Evolutionary conservation across 2,113 vertebrate species (phyloP).

Genomic region (Oncorhynchus mykiss): DNA sequence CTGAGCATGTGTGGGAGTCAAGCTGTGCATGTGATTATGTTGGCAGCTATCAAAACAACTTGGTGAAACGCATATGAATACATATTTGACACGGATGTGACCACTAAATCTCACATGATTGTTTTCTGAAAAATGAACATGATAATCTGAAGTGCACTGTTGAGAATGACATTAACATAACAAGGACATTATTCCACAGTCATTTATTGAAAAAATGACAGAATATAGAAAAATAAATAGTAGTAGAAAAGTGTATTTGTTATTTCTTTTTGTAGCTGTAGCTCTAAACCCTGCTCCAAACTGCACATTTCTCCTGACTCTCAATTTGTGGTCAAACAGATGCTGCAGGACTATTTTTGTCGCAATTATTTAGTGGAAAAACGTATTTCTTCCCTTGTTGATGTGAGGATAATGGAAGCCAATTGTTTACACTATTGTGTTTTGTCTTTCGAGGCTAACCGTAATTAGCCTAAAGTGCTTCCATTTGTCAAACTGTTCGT

Average conservation of each 20-base stretch:
- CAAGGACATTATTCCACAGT: background rate
- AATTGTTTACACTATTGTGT: background rate
- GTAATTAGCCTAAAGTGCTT: constrained; percentile 41
- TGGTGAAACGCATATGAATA: constrained; percentile 43
- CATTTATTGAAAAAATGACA: background rate
- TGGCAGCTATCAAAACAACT: constrained; percentile 35
- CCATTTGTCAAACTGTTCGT: constrained; percentile 59
- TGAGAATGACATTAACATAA: background rate
- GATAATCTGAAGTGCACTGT: background rate
- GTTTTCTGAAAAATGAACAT: background rate
- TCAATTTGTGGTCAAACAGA: background rate
- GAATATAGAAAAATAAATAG: background rate
- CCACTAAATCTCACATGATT: constrained; percentile 1
- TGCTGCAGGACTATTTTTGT: background rate
- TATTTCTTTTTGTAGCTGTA: too few species aligned
- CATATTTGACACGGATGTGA: constrained; percentile 28
- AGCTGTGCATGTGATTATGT: constrained; percentile 15
- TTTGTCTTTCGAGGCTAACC: background rate
- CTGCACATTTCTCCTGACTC: background rate
- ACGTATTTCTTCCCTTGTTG: background rate
- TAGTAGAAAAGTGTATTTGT: too few species aligned
- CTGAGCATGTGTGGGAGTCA: background rate
- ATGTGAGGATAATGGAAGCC: background rate
- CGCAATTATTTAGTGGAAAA: too few species aligned
- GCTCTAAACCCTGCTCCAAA: too few species aligned